These are phyloP conservation scores for Spheniscus humboldti DNA, from an alignment of 2,797 vertebrate genomes.

Conservation along the genomic window DNA sequence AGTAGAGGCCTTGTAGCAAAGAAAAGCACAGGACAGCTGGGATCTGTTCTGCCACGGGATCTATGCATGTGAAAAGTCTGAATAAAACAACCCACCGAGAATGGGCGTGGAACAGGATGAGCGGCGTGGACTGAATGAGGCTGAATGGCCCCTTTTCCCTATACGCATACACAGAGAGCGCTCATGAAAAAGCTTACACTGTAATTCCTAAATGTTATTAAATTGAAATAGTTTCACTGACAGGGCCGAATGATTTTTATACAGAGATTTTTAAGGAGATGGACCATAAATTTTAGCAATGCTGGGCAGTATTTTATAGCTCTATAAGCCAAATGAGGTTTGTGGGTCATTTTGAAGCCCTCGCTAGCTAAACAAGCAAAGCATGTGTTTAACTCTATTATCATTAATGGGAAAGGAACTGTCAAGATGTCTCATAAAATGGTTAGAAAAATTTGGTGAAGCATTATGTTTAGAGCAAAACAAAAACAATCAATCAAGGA, in stretches of 20 bases:
- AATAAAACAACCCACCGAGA: neutral
- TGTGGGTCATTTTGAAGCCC: neutral
- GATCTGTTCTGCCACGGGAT: neutral
- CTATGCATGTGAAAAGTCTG: neutral
- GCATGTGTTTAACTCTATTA: neutral
- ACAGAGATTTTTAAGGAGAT: neutral
- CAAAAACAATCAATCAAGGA: neutral
- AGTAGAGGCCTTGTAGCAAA: fast-evolving
- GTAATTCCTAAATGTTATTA: neutral
- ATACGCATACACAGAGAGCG: fast-evolving
- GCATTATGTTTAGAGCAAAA: neutral
- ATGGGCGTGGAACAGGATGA: neutral
- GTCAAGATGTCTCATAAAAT: neutral
- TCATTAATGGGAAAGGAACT: neutral
- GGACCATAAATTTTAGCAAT: neutral
- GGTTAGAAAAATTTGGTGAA: neutral
- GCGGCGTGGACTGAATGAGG: fast-evolving
- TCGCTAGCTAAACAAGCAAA: neutral
- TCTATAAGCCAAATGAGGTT: neutral
- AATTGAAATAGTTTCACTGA: neutral
- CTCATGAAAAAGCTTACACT: neutral
- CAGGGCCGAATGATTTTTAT: neutral
- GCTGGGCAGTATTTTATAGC: neutral
- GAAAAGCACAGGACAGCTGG: neutral
- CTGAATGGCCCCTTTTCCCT: neutral